Evolutionary conservation across 2,113 vertebrate genomes (phyloP), one percentile per base, ranked within the genome.

Genomic region (Syngnathus floridae): DNA sequence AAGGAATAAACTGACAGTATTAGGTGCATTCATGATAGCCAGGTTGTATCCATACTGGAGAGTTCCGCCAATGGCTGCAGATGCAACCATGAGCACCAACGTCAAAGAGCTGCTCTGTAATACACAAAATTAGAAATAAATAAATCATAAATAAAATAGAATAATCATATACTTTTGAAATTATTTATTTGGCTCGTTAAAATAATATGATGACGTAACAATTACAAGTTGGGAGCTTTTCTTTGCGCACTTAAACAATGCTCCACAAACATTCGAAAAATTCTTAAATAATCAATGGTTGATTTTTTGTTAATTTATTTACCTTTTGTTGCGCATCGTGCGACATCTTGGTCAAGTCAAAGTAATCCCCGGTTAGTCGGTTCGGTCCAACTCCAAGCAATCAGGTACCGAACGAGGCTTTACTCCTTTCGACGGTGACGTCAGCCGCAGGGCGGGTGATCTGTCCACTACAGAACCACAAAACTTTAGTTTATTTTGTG

Each of bases 21-120:
- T 93, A 0, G 94, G 93, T 65, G 94, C 88, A 35, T 94, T 96
- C 91, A 96, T 94, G 74, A 96, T 92, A 51, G 93, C 92, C 5
- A 97, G 91, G 82, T 94, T 98, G 85, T 94, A 95, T 36, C 95
- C 94, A 17, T 94, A 97, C 1, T 95, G 95, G 74, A 98, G 93
- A 41, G 93, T 96, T 68, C 95, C 95, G 64, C 95, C 95, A 67
- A 93, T 92, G 43, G 93, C 92, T 58, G 94, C 90, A 0, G 93
- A 93, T 35, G 90, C 92, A 81, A 94, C 76, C 65, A 92, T 93
- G 46, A 95, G 86, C 66, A 93, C 81, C 79, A 97, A 79, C 60
- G 87, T 89, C 74, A 88, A 82, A 73, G 71, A 67, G 75, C 84
- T 84, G 57, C 88, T 65, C 91, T 93, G 82, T 64, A 14, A 75